Evolutionary conservation across 2,888 invertebrate genomes (phyloP).

Genomic region (Mongoloraphidia duomilia): DNA sequence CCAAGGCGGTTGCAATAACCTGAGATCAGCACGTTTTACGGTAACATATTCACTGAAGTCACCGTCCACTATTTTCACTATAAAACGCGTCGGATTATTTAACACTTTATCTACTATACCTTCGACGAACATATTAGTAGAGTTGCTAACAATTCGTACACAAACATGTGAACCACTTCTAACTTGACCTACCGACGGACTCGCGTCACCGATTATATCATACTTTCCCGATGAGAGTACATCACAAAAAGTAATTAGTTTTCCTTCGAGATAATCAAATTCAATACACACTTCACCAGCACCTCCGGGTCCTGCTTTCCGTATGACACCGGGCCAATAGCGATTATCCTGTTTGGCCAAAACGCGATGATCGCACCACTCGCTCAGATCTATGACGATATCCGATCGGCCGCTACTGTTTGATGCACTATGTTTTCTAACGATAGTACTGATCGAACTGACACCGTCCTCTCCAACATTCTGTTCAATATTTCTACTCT

Average conservation of each 20-base stretch:
- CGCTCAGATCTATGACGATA: slow-evolving; percentile 51
- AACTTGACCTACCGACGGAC: slow-evolving; percentile 73
- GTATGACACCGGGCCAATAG: slow-evolving; percentile 80
- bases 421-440: not conserved
- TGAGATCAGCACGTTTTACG: slow-evolving; percentile 79
- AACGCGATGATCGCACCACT: slow-evolving; percentile 88
- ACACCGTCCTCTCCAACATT: not conserved
- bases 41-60: slow-evolving; percentile 38
- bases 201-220: slow-evolving; percentile 86
- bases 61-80: slow-evolving; percentile 42
- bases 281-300: slow-evolving; percentile 62
- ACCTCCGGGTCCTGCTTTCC: slow-evolving; percentile 52
- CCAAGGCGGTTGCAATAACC: slow-evolving; percentile 89
- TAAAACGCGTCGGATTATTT: slow-evolving; percentile 51
- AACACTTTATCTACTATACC: slow-evolving; percentile 64
- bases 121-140: slow-evolving; percentile 67
- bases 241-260: slow-evolving; percentile 55
- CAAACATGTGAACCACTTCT: slow-evolving; percentile 69
- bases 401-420: not conserved
- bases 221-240: slow-evolving; percentile 66
- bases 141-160: slow-evolving; percentile 51
- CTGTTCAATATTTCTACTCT: not conserved
- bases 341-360: slow-evolving; percentile 71
- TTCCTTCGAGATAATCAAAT: slow-evolving; percentile 62
- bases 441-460: not conserved